Conservation (phyloP, 2,113 vertebrate species). For the Erythrolamprus reginae region DNA sequence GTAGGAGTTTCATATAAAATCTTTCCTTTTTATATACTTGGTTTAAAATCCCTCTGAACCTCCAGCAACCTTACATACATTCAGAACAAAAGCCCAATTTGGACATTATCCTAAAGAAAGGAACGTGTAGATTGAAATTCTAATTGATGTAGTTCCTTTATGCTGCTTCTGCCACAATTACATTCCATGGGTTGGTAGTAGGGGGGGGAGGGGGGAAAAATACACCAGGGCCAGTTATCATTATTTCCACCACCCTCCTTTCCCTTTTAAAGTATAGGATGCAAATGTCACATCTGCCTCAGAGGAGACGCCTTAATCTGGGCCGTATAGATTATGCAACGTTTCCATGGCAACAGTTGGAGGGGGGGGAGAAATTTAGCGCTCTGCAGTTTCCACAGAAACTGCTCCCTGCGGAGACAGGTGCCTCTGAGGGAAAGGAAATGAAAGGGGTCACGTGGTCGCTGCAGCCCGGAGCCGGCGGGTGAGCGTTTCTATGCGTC, state of each 20-base stretch:
- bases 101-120: constrained; percentile 13
- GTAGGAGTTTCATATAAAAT: not conserved
- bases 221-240: not conserved
- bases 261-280: constrained; percentile 6
- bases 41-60: not conserved
- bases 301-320: constrained; percentile 43
- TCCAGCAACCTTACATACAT: constrained; percentile 25
- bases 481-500: not conserved
- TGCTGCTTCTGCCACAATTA: not conserved
- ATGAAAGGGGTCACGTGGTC: constrained; percentile 36
- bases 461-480: constrained; percentile 5
- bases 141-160: not conserved
- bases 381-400: constrained; percentile 67
- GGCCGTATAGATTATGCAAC: constrained; percentile 57
- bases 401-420: constrained; percentile 65
- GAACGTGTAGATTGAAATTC: not conserved
- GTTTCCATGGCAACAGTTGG: constrained; percentile 62
- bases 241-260: too few relatives aligned
- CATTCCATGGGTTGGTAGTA: not conserved
- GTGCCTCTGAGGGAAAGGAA: constrained; percentile 54
- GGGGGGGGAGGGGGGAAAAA: too few relatives aligned
- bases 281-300: constrained; percentile 37
- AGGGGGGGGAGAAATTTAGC: constrained; percentile 34
- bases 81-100: constrained; percentile 25
- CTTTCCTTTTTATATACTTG: not conserved